phyloP scores from a whole-genome alignment of 2,113 vertebrate genomes.

The Sylvilagus bachmani region DNA sequence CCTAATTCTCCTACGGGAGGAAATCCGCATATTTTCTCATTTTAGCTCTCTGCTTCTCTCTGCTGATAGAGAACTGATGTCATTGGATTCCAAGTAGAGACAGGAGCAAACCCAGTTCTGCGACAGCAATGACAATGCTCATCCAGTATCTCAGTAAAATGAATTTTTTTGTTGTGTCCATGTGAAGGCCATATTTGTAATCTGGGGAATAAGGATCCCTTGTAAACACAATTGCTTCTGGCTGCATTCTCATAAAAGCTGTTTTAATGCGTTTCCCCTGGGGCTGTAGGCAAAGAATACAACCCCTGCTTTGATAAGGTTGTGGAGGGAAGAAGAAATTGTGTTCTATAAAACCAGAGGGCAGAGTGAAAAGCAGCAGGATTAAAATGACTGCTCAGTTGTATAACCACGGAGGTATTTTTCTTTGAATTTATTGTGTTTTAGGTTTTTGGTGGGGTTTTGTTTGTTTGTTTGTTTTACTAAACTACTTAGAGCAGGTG shows the following conservation, averaged over 20 bases:
- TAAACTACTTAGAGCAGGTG: constrained; percentile 23
- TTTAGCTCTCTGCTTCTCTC: constrained; percentile 46
- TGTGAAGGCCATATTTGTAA: constrained; percentile 84
- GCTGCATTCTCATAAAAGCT: constrained; percentile 73
- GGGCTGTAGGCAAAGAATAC: constrained; percentile 50
- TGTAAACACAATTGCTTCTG: constrained; percentile 79
- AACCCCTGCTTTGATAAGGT: constrained; percentile 63
- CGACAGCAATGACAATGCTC: constrained; percentile 76
- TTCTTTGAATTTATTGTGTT: background rate
- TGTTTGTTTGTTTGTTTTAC: background rate
- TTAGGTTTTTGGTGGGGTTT: background rate
- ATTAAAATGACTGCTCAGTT: constrained; percentile 60
- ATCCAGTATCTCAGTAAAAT: constrained; percentile 75
- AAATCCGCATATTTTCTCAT: constrained; percentile 70
- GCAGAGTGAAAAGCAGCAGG: constrained; percentile 43
- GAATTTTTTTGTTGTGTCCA: constrained; percentile 73
- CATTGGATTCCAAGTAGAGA: constrained; percentile 69
- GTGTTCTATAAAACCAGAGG: constrained; percentile 43
- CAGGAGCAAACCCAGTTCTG: constrained; percentile 73
- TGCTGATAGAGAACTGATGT: constrained; percentile 48
- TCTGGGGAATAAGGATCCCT: constrained; percentile 80
- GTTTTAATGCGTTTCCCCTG: constrained; percentile 75
- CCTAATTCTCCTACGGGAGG: constrained; percentile 12
- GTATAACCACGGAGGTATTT: background rate
- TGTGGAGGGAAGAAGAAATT: constrained; percentile 42